Percentiles rank a stretch among this genome's conserved stretches.
Conservation (phyloP, 2,888 invertebrate genomes). For the Spodoptera littoralis region DNA sequence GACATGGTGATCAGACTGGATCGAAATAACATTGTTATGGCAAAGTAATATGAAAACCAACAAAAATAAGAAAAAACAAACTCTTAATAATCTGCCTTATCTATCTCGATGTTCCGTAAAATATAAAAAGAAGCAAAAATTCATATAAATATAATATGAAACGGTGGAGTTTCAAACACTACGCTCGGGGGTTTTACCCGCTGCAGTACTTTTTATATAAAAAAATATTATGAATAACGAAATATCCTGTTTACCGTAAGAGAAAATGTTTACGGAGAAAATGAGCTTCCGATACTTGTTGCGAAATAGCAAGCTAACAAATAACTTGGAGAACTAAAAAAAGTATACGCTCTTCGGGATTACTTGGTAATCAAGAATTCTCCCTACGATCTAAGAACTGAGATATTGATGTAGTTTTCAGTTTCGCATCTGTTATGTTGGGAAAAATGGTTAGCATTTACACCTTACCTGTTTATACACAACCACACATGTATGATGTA, state of each 20-base stretch:
- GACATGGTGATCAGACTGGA: too few relatives aligned
- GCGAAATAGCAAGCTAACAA: constrained; percentile 42
- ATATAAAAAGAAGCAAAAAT: constrained; percentile 13
- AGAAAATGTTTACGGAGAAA: constrained; percentile 47
- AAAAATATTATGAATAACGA: constrained; percentile 46
- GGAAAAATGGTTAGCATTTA: too few relatives aligned
- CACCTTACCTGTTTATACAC: too few relatives aligned
- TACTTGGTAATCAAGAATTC: constrained; percentile 15
- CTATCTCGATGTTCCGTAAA: constrained; percentile 18
- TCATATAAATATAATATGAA: constrained; percentile 40
- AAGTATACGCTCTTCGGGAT: constrained; percentile 31
- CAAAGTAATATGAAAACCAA: neutral
- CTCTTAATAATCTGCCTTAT: constrained; percentile 5
- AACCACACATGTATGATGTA: too few relatives aligned
- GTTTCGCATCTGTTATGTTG: too few relatives aligned
- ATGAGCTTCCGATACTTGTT: constrained; percentile 53
- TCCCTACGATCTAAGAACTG: neutral
- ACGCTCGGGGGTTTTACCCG: constrained; percentile 11
- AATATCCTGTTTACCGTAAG: constrained; percentile 51
- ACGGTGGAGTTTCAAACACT: constrained; percentile 19
- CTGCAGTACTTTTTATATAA: constrained; percentile 45
- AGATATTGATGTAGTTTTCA: neutral
- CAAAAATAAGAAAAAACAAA: constrained; percentile 1
- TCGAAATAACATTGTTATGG: too few relatives aligned
- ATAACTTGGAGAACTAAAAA: constrained; percentile 38